Evolutionary conservation across 1,140 invertebrate genomes (phyloP).

Genomic region (Trialeurodes vaporariorum): DNA sequence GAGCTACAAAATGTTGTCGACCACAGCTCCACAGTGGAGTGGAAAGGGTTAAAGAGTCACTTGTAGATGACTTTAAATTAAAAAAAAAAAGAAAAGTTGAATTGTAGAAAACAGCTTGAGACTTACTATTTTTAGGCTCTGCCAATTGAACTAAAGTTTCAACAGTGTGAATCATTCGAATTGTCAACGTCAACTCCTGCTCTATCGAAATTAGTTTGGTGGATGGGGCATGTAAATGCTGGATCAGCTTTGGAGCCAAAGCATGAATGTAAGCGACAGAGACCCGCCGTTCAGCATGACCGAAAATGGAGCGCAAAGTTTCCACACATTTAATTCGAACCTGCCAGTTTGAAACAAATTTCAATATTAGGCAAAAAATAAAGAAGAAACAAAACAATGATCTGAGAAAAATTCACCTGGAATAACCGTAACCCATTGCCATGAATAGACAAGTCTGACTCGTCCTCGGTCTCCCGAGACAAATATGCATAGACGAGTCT

Average conservation of each 20-base stretch:
- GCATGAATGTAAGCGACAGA: slow-evolving; percentile 70
- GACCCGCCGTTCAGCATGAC: slow-evolving; percentile 52
- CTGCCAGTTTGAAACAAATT: slow-evolving; percentile 35
- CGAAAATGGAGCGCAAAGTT: slow-evolving; percentile 60
- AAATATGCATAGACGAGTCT: no score
- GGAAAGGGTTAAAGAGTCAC: no score
- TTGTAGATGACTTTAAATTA: no score
- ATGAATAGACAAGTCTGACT: no score
- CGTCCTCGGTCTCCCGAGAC: no score
- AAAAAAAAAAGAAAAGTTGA: slow-evolving; percentile 1
- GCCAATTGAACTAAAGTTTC: slow-evolving; percentile 61
- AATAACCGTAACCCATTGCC: no score
- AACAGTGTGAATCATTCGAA: slow-evolving; percentile 55
- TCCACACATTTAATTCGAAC: slow-evolving; percentile 66
- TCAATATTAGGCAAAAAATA: background rate
- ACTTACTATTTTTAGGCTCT: slow-evolving; percentile 65
- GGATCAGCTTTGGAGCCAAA: slow-evolving; percentile 58
- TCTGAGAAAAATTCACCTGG: no score
- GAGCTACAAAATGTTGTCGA: no score
- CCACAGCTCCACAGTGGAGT: no score
- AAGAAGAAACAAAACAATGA: slow-evolving; percentile 7
- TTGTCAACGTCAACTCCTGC: slow-evolving; percentile 46
- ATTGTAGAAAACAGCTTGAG: slow-evolving; percentile 12
- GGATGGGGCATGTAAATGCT: slow-evolving; percentile 50
- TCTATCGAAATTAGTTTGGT: slow-evolving; percentile 46